These are phyloP conservation scores for Pelobates cultripes DNA, from an alignment of 2,797 vertebrate species.

Conservation along the genomic window DNA sequence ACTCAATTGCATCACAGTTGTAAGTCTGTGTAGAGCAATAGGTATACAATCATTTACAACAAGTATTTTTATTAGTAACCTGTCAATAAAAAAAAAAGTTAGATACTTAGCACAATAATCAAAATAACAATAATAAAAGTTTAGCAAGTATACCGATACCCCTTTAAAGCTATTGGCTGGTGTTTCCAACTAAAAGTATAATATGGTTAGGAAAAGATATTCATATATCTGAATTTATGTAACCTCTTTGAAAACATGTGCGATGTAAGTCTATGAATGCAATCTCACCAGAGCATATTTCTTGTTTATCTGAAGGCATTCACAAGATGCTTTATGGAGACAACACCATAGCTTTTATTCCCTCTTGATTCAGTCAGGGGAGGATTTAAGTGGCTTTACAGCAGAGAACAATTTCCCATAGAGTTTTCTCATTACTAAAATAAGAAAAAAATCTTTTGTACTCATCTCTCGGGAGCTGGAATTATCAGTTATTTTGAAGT, in stretches of 20 bases:
- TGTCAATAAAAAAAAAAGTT: too few relatives aligned
- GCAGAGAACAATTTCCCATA: slow-evolving; percentile 48
- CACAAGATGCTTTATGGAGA: slow-evolving; percentile 53
- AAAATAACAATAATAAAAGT: too few relatives aligned
- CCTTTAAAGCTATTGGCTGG: too few relatives aligned
- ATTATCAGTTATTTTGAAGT: slow-evolving; percentile 50
- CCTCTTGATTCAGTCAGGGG: slow-evolving; percentile 45
- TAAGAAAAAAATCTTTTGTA: slow-evolving; percentile 48
- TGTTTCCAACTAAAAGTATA: too few relatives aligned
- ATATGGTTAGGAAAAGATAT: slow-evolving; percentile 26
- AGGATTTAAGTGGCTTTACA: slow-evolving; percentile 51
- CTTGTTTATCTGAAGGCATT: slow-evolving; percentile 51
- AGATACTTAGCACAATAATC: too few relatives aligned
- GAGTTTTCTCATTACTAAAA: slow-evolving; percentile 55
- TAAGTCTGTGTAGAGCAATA: too few relatives aligned
- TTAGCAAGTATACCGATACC: too few relatives aligned
- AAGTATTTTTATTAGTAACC: too few relatives aligned
- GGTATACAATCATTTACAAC: too few relatives aligned
- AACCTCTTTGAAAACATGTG: slow-evolving; percentile 45
- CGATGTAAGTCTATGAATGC: slow-evolving; percentile 35
- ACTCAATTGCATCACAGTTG: too few relatives aligned
- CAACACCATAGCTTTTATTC: slow-evolving; percentile 50
- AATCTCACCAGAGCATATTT: slow-evolving; percentile 53
- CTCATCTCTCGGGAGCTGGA: slow-evolving; percentile 34
- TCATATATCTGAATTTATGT: slow-evolving; percentile 43